These are phyloP conservation scores for Nyctalus aviator DNA, from an alignment of 2,797 vertebrate genomes.

Conservation along the genomic window DNA sequence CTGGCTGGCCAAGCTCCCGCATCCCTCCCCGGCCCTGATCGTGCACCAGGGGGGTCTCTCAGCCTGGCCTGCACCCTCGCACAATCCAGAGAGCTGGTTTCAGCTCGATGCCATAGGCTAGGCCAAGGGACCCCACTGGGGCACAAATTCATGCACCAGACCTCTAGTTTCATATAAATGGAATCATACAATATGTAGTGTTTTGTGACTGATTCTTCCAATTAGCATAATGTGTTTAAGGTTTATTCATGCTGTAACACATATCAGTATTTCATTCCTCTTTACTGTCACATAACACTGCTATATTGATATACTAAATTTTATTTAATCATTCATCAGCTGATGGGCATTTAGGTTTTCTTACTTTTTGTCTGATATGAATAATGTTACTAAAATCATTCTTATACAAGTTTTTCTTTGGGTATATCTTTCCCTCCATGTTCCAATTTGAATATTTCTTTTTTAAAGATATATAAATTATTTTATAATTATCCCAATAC, in stretches of 20 bases:
- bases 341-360: neutral
- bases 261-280: neutral
- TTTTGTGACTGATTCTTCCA: conserved; percentile 23
- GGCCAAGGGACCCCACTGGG: too few species aligned
- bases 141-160: too few species aligned
- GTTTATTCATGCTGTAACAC: neutral
- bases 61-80: too few species aligned
- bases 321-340: neutral
- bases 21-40: too few species aligned
- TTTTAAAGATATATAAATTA: conserved; percentile 36
- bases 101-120: too few species aligned
- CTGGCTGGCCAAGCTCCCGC: too few species aligned
- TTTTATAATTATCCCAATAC: neutral
- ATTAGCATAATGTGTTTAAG: conserved; percentile 15
- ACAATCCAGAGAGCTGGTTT: too few species aligned
- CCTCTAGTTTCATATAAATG: neutral
- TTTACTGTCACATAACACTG: neutral
- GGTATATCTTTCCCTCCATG: neutral
- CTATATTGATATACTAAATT: neutral
- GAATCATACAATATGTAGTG: neutral
- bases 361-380: neutral
- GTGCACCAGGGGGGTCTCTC: too few species aligned
- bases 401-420: neutral
- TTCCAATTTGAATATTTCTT: conserved; percentile 40
- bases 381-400: conserved; percentile 26